Base-by-base conservation (phyloP, 2,888 invertebrate genomes). In the Philaethria dido region DNA sequence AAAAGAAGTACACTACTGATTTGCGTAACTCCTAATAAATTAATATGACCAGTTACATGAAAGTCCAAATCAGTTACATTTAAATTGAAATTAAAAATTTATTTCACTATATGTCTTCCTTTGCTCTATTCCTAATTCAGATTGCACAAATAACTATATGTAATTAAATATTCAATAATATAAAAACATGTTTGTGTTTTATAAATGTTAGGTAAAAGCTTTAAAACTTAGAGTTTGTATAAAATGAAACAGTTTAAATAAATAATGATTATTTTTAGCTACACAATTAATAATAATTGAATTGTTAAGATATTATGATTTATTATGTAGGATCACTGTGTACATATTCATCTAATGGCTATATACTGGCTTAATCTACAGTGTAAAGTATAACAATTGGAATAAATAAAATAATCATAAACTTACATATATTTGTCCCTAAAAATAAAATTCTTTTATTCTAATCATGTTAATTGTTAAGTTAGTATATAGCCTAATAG, bases 31-130 rank as follows among this genome's bases (percentile, higher is more conserved):
- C 1, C 42, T 20, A 57, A 42, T 42, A 42, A n/a, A 42, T 22
- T 20, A 20, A 36, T n/a, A 14, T 22, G 9, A 16, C 22, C n/a
- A 0, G 42, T 16, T 42, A 22, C 14, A 9, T 57, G 42, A 42
- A n/a, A 29, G 29, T 52, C 14, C 20, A 39, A 9, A 20, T 42
- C 39, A 42, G 57, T 8, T 39, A 42, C n/a, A n/a, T 39, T 39
- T 11, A 8, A 42, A 25, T 29, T 25, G 16, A 14, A 29, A 22
- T 80, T 79, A 71, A 47, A 55, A 22, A 48, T 63, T 36, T 14
- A 4, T 63, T 64, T 50, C 52, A 61, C 29, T 61, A 59, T 61
- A 59, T 59, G 69, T 70, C 68, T 70, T 70, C 68, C 69, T 64
- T 61, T 68, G 61, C 29, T 59, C 47, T 67, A 45, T 68, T 55